Evolutionary conservation across 2,888 invertebrate genomes (phyloP).

Genomic region (Yponomeuta sedellus): DNA sequence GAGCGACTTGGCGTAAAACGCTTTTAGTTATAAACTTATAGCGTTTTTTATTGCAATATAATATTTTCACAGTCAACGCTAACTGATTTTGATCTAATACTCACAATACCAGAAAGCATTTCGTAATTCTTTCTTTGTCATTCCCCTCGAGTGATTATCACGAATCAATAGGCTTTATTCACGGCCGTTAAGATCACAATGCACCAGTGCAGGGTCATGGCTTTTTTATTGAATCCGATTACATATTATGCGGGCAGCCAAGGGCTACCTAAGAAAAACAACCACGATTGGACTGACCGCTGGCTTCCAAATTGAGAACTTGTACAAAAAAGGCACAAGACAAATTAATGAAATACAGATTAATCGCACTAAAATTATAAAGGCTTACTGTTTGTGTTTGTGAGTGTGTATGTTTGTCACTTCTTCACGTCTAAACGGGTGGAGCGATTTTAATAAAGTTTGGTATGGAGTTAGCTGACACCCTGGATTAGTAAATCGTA

Average conservation of each 20-base stretch:
- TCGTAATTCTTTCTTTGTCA: not conserved
- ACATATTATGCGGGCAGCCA: conserved; percentile 51
- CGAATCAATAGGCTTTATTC: conserved; percentile 11
- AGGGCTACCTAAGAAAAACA: conserved; percentile 4
- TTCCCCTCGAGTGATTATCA: conserved; percentile 8
- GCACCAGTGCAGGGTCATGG: conserved; percentile 16
- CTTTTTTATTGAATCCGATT: conserved; percentile 62
- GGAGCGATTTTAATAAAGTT: too few relatives aligned
- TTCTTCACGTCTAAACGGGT: too few relatives aligned
- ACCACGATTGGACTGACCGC: not conserved
- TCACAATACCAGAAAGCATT: not conserved
- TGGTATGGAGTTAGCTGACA: too few relatives aligned
- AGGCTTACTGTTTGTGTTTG: too few relatives aligned
- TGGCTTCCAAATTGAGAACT: not conserved
- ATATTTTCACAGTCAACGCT: too few relatives aligned
- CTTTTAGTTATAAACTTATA: not conserved
- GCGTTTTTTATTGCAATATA: not conserved
- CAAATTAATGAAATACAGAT: too few relatives aligned
- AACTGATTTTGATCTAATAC: not conserved
- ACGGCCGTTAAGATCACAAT: conserved; percentile 13
- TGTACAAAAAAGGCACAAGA: not conserved
- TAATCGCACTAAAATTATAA: too few relatives aligned
- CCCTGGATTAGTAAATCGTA: too few relatives aligned
- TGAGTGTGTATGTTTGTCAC: too few relatives aligned
- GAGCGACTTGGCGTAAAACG: too few relatives aligned